These are phyloP conservation scores for Periparus ater DNA, from an alignment of 2,797 vertebrate species.

Conservation along the genomic window DNA sequence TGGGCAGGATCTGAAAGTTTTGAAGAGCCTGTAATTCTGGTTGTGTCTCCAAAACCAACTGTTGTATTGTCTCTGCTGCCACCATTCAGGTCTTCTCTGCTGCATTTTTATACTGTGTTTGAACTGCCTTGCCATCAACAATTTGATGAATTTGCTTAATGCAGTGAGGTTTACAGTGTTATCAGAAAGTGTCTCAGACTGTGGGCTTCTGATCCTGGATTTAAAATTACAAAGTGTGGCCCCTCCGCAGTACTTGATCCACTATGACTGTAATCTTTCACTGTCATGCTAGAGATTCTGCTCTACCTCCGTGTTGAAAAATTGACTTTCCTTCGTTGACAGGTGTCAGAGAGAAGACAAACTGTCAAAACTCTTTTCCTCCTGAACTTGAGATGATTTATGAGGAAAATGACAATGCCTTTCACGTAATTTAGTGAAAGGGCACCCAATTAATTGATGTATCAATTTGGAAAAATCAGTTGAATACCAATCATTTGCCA, in stretches of 20 bases:
- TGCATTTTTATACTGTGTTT: neutral
- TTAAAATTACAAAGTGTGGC: neutral
- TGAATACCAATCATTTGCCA: neutral
- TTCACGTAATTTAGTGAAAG: slow-evolving; percentile 13
- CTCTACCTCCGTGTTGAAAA: neutral
- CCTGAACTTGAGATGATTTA: neutral
- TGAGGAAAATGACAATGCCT: neutral
- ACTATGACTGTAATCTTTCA: neutral
- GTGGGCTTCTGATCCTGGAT: neutral
- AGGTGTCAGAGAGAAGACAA: neutral
- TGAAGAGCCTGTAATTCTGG: neutral
- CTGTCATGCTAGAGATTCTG: neutral
- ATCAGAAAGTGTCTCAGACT: neutral
- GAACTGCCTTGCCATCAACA: neutral
- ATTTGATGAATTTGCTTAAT: neutral
- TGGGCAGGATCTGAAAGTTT: neutral
- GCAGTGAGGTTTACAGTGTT: neutral
- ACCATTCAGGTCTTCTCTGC: neutral
- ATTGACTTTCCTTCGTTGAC: neutral
- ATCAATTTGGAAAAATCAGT: neutral
- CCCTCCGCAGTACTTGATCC: neutral
- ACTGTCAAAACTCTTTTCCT: neutral
- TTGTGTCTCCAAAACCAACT: neutral
- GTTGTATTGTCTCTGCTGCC: neutral
- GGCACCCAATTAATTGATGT: neutral